A percentile compares a stretch with the other conserved stretches of the same genome.
Evolutionary conservation across 2,888 invertebrate species (phyloP).

Genomic region (Dendrolimus houi): DNA sequence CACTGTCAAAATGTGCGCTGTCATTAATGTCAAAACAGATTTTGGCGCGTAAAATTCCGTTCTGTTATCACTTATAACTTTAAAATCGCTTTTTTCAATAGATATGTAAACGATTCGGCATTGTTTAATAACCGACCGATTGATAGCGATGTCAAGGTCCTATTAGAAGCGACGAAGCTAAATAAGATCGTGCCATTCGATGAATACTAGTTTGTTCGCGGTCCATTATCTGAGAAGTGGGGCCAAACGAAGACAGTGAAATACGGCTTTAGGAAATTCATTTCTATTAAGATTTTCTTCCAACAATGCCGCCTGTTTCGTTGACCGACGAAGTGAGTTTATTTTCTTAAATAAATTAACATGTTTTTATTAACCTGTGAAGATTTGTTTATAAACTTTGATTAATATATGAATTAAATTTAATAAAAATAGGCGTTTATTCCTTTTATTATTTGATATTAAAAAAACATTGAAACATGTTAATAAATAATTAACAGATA

Average conservation of each 20-base stretch:
- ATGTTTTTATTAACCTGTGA: neutral
- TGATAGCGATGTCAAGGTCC: conserved; percentile 52
- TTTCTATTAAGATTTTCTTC: conserved; percentile 7
- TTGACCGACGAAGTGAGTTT: conserved; percentile 56
- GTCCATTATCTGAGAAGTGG: conserved; percentile 30
- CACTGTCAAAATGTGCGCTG: no score
- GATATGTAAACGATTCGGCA: neutral
- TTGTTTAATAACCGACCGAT: conserved; percentile 8
- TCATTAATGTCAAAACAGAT: neutral
- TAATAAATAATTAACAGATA: no score
- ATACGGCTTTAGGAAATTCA: conserved; percentile 11
- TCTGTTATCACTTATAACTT: neutral
- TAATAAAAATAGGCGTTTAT: no score
- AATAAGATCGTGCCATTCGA: conserved; percentile 37
- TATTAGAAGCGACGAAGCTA: conserved; percentile 30
- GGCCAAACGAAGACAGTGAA: conserved; percentile 8
- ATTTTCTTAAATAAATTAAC: conserved; percentile 4
- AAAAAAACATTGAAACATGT: no score
- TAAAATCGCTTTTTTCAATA: neutral
- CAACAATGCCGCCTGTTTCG: conserved; percentile 65
- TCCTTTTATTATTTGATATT: no score
- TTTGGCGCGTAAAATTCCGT: neutral
- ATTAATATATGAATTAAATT: no score
- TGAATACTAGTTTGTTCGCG: conserved; percentile 52
- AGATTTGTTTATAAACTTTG: no score